Percentiles rank a stretch among this genome's conserved stretches.
phyloP scores from a whole-genome alignment of 2,113 vertebrate species.

The Pao palembangensis region DNA sequence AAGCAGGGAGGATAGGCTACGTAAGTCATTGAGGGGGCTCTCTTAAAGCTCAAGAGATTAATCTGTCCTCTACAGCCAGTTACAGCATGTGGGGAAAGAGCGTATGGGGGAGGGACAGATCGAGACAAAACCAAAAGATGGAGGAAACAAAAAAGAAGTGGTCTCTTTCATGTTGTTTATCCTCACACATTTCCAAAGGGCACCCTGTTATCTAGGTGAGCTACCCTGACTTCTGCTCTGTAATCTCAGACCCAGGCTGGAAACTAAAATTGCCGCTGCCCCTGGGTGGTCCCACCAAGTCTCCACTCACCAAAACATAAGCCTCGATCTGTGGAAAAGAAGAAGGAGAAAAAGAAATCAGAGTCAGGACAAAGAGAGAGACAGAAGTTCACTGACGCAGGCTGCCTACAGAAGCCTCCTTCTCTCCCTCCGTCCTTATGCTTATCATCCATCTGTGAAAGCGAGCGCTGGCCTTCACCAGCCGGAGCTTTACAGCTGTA shows the following conservation, averaged over 20 bases:
- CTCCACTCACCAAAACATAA: conserved; percentile 87
- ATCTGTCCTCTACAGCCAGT: conserved; percentile 14
- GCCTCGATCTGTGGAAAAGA: conserved; percentile 82
- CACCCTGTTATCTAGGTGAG: conserved; percentile 71
- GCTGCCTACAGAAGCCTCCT: conserved; percentile 10
- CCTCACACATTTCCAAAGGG: conserved; percentile 43
- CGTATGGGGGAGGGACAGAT: not conserved
- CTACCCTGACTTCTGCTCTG: conserved; percentile 57
- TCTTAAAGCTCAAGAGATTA: conserved; percentile 8
- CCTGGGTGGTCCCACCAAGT: conserved; percentile 63
- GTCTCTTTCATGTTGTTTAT: conserved; percentile 67
- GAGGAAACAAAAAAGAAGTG: conserved; percentile 14
- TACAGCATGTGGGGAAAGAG: conserved; percentile 6
- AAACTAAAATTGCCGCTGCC: conserved; percentile 58
- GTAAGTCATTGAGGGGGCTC: conserved; percentile 13
- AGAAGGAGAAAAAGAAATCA: conserved; percentile 32
- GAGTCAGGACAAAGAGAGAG: conserved; percentile 28
- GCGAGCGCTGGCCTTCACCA: conserved; percentile 32
- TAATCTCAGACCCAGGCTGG: conserved; percentile 64
- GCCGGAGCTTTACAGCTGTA: conserved; percentile 47
- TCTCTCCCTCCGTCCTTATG: conserved; percentile 9
- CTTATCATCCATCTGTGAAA: conserved; percentile 56
- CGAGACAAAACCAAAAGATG: conserved; percentile 13
- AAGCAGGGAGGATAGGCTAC: not conserved
- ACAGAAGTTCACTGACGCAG: conserved; percentile 12